A percentile compares a stretch with the other conserved stretches of the same genome.
phyloP scores from a whole-genome alignment of 2,113 vertebrate genomes.

The Odocoileus virginianus region DNA sequence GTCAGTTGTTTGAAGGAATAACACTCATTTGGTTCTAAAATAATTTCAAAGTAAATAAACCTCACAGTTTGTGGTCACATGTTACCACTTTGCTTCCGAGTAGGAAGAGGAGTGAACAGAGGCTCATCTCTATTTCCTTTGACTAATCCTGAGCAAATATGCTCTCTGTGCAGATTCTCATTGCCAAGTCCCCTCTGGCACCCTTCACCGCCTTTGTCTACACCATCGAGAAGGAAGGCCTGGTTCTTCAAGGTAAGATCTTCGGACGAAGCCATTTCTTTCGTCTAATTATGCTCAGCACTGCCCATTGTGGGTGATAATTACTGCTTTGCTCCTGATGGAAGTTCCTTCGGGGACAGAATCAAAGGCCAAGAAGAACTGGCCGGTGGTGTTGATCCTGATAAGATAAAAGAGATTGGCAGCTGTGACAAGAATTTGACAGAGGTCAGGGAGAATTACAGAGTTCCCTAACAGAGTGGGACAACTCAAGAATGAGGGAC shows the following conservation, averaged over 20 bases:
- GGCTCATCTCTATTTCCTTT: neutral
- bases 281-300: neutral
- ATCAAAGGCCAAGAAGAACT: neutral
- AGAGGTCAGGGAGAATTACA: neutral
- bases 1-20: neutral
- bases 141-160: conserved; percentile 39
- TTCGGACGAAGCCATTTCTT: neutral
- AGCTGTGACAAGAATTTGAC: neutral
- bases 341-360: neutral
- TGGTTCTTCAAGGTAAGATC: conserved; percentile 86
- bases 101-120: neutral
- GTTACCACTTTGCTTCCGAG: neutral
- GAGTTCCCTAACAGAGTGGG: neutral
- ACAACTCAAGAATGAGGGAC: neutral
- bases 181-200: conserved; percentile 88
- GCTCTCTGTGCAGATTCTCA: conserved; percentile 81
- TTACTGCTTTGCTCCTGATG: neutral
- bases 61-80: neutral
- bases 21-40: neutral
- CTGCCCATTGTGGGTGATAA: neutral
- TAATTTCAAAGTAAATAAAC: neutral
- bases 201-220: conserved; percentile 83
- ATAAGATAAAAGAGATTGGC: neutral
- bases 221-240: conserved; percentile 83
- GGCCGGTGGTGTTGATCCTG: neutral